Conservation (phyloP, 2,888 invertebrate genomes). For the Lymantria monacha region DNA sequence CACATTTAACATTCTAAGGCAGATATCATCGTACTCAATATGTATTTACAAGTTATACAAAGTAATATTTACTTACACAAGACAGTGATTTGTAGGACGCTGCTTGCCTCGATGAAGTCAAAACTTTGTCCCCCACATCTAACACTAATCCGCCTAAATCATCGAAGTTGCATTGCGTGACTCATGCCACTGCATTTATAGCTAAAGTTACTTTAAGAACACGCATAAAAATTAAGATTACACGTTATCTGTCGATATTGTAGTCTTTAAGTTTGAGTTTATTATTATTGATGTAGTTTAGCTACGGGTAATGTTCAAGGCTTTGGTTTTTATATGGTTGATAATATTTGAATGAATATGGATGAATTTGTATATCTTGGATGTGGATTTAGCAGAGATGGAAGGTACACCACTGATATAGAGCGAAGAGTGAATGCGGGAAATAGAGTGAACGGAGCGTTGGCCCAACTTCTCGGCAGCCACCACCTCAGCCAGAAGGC, state of each 20-base stretch:
- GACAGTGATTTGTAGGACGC: constrained; percentile 23
- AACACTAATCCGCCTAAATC: constrained; percentile 31
- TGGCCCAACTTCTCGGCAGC: too few species aligned
- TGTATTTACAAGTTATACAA: neutral
- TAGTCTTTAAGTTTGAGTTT: constrained; percentile 3
- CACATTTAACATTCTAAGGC: too few species aligned
- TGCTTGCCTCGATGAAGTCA: constrained; percentile 11
- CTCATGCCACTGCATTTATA: constrained; percentile 38
- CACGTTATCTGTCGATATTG: constrained; percentile 13
- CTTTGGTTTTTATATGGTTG: too few species aligned
- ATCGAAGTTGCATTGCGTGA: constrained; percentile 33
- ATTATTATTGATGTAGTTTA: neutral
- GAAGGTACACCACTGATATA: too few species aligned
- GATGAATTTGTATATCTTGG: too few species aligned
- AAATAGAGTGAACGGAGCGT: too few species aligned
- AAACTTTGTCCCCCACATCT: constrained; percentile 22
- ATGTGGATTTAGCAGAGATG: too few species aligned
- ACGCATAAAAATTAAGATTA: constrained; percentile 35
- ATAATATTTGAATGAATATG: too few species aligned
- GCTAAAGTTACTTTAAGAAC: constrained; percentile 44
- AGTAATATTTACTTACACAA: constrained; percentile 19
- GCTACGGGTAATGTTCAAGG: too few species aligned
- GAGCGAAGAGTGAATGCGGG: too few species aligned
- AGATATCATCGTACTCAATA: too few species aligned
- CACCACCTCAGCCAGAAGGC: too few species aligned